Base-by-base conservation (phyloP, 2,888 invertebrate species). In the Drosophila silvestris region DNA sequence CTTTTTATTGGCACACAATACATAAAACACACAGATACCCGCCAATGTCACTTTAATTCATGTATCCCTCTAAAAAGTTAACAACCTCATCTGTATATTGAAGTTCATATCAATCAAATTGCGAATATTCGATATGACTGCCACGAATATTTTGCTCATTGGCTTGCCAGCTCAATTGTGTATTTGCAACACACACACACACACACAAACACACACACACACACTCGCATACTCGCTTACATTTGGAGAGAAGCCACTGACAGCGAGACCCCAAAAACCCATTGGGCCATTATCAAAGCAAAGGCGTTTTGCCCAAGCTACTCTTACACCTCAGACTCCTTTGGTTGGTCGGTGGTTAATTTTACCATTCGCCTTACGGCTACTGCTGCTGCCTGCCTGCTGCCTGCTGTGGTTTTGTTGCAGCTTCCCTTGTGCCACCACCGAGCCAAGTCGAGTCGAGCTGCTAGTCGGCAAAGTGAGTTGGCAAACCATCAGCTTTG, bases 331-430 rank as follows among this genome's bases (percentile, higher is more conserved):
- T 85, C 89, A 83, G 72, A 88, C 90, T 85, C 85, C 85, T 82
- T 83, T 70, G 71, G 82, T 88, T 75, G 84, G 79, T 85, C 86
- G 82, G 85, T 89, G 85, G 88, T 87, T 87, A 85, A 88, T 85
- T 85, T 87, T 81, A 75, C 74, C 90, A 85, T 85, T 89, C 87
- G 90, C 85, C 85, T 80, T 78, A 85, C 74, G 90, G 90, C 90
- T 70, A 73, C 65, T 66, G 47, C 47, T 72, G 54, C 37, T 70
- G 44, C 5, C 3, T 32, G 32, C 32, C 41, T 32, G 47, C 51
- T 69, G 50, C 54, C 61, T 70, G 73, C 62, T 79, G 85, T 71
- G 85, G 83, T 85, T 73, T 68, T 69, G 75, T 72, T 70, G 71
- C 79, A 74, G 76, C 85, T 78, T 82, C 80, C 83, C 74, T 83